Base-by-base conservation (phyloP, 2,888 invertebrate genomes). In the Biston stratarius region DNA sequence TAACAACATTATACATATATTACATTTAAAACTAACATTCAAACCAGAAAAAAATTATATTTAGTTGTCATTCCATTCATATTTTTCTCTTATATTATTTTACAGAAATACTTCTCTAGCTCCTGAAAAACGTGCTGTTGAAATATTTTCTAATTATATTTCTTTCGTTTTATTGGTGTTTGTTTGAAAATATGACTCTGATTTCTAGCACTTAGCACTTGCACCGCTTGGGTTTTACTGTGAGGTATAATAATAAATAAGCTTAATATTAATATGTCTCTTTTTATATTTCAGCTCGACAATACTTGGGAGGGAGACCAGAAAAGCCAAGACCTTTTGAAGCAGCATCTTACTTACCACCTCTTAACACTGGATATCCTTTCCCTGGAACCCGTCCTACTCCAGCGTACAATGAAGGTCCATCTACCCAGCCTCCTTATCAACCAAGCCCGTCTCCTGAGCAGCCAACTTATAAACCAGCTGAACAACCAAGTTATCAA, bases 301-400 rank as follows among this genome's bases (percentile, higher is more conserved):
- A 96, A 71, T 92, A 95, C 95, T 96, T 84, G 86, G 96, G 96
- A 70, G 95, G 95, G 67, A 92, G 94, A 67, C 95, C 96, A 0
- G 96, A 96, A 78, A 95, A 94, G 81, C 96, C 96, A n/a, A 91
- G 96, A 74, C 96, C 96, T 0, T 96, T 96, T 83, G 95, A 96
- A 53, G 83, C 84, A 0, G 75, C 89, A 11, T 79, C 79, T 15
- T 92, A 92, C 61, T 81, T 92, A 5, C 93, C 92, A 40, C 88
- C 90, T n/a, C 91, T 89, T 6, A 38, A 38, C 34, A 88, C 85
- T 7, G 94, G 91, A 7, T 94, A 90, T 73, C 94, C 91, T 14
- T 82, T 85, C 38, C 79, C 93, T 14, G 94, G 94, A 11, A 83
- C 84, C 14, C 87, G 89, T 6, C 94, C 94, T 1, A 88, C 90